Evolutionary conservation across 2,888 invertebrate genomes (phyloP).

Genomic region (Neuroscelio doddi): DNA sequence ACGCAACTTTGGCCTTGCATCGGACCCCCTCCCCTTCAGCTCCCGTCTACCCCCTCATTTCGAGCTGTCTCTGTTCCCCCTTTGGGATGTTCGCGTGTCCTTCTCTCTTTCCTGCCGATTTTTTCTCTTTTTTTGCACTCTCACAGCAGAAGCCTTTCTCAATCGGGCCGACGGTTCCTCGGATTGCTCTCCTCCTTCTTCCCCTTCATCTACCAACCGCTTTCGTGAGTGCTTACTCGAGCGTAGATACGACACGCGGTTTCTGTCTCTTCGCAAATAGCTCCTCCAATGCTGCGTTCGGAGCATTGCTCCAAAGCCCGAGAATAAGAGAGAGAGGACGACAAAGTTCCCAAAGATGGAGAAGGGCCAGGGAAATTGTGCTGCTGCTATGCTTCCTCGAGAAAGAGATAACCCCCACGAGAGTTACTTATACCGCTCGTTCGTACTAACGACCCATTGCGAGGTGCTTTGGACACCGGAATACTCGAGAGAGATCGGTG

Average conservation of each 20-base stretch:
- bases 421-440: background rate
- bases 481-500: background rate
- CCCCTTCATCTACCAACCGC: slow-evolving; percentile 16
- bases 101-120: slow-evolving; percentile 22
- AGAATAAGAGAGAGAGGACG: slow-evolving; percentile 20
- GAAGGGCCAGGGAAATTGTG: no score
- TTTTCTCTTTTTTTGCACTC: slow-evolving; percentile 18
- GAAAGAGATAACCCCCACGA: background rate
- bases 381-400: no score
- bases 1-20: slow-evolving; percentile 45
- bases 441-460: background rate
- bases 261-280: slow-evolving; percentile 26
- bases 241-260: slow-evolving; percentile 34
- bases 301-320: slow-evolving; percentile 20
- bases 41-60: background rate
- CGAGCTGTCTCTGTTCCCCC: background rate
- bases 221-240: slow-evolving; percentile 26
- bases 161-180: slow-evolving; percentile 43
- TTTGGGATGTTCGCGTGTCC: background rate
- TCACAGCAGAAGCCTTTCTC: slow-evolving; percentile 20
- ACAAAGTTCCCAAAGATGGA: no score
- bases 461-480: background rate
- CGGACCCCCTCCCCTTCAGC: slow-evolving; percentile 5
- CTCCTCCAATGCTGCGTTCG: slow-evolving; percentile 16
- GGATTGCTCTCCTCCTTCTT: slow-evolving; percentile 17